phyloP scores from a whole-genome alignment of 2,113 vertebrate species.

The Pimephales promelas region DNA sequence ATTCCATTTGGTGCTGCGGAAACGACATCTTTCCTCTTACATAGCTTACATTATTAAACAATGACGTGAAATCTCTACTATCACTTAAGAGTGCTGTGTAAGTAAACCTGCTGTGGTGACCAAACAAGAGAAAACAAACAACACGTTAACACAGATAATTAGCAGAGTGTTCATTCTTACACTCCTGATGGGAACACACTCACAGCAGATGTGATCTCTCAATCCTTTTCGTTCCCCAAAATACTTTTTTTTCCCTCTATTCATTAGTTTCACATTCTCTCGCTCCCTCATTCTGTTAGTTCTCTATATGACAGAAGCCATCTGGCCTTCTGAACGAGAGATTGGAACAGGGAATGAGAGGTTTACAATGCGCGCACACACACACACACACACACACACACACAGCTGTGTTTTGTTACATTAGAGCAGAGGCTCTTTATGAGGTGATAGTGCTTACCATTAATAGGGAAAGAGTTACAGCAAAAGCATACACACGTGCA shows the following conservation, averaged over 20 bases:
- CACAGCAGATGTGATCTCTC: conserved; percentile 23
- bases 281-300: conserved; percentile 52
- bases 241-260: conserved; percentile 55
- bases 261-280: conserved; percentile 59
- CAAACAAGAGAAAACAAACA: conserved; percentile 27
- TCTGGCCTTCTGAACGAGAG: conserved; percentile 63
- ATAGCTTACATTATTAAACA: neutral
- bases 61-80: neutral
- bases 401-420: conserved; percentile 56
- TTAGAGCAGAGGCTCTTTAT: conserved; percentile 47
- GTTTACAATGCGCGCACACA: conserved; percentile 1
- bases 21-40: neutral
- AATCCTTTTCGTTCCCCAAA: conserved; percentile 36
- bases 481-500: conserved; percentile 32
- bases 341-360: conserved; percentile 46
- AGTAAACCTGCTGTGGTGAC: neutral
- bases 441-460: conserved; percentile 48
- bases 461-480: conserved; percentile 45
- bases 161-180: neutral
- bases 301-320: conserved; percentile 66
- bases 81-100: neutral
- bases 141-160: conserved; percentile 9
- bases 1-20: neutral
- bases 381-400: conserved; percentile 41
- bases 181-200: neutral